A percentile compares a stretch with the other conserved stretches of the same genome.
Evolutionary conservation across 2,888 invertebrate genomes (phyloP).

Genomic region (Calliscelio sp.): DNA sequence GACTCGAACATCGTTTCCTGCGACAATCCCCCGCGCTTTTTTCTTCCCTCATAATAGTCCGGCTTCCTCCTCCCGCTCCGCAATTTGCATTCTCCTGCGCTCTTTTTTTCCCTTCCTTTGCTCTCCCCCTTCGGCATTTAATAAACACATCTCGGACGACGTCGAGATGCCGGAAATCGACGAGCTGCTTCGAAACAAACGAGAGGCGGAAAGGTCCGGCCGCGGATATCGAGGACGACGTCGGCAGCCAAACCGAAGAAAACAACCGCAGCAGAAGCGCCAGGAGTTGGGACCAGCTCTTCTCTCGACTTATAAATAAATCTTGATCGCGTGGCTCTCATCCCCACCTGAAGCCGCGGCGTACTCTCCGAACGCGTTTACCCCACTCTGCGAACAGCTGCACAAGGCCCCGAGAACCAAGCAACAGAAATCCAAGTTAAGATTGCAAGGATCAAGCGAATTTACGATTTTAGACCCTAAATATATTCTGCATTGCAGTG

Average conservation of each 20-base stretch:
- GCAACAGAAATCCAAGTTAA: constrained; percentile 29
- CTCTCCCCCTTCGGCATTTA: constrained; percentile 30
- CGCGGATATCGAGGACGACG: constrained; percentile 55
- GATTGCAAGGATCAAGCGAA: constrained; percentile 33
- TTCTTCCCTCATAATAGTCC: constrained; percentile 55
- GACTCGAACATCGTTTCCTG: constrained; percentile 65
- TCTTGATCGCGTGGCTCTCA: constrained; percentile 86
- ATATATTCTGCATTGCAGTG: too few relatives aligned
- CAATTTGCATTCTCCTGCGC: constrained; percentile 62
- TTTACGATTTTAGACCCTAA: constrained; percentile 24
- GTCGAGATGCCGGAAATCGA: constrained; percentile 59
- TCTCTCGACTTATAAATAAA: constrained; percentile 86
- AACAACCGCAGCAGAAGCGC: constrained; percentile 71
- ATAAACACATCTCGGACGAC: constrained; percentile 53
- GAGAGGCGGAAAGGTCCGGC: constrained; percentile 70
- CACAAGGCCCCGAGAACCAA: constrained; percentile 45
- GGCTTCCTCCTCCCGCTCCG: constrained; percentile 32
- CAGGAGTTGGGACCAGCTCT: constrained; percentile 76
- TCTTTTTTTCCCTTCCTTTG: constrained; percentile 45
- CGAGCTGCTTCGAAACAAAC: constrained; percentile 55
- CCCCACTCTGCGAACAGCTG: constrained; percentile 67
- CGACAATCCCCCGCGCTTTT: constrained; percentile 58
- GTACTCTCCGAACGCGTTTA: constrained; percentile 76
- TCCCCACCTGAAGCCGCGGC: constrained; percentile 81
- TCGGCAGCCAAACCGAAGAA: constrained; percentile 57